Evolutionary conservation across 2,797 vertebrate genomes (phyloP).

Genomic region (Lutjanus campechanus): DNA sequence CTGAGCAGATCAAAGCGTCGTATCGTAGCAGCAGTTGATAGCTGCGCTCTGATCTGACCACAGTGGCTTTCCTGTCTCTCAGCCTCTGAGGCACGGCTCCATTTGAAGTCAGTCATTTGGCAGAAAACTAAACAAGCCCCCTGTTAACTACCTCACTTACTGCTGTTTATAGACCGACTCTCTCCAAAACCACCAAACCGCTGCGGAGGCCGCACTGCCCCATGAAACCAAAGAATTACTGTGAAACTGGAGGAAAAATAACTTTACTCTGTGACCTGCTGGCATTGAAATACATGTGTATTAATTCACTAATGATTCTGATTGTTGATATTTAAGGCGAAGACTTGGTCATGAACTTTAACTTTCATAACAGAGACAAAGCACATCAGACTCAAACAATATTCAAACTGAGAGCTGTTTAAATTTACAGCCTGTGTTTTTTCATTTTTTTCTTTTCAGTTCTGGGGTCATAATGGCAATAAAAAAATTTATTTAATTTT

Average conservation of each 20-base stretch:
- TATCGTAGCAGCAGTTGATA: conserved; percentile 32
- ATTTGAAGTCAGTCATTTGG: conserved; percentile 82
- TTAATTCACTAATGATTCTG: not conserved
- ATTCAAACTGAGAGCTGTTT: not conserved
- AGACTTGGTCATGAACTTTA: not conserved
- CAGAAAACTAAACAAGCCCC: conserved; percentile 80
- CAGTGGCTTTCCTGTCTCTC: conserved; percentile 58
- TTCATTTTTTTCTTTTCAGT: not conserved
- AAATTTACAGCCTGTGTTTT: not conserved
- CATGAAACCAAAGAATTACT: conserved; percentile 4
- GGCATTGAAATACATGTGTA: not conserved
- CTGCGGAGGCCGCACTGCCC: conserved; percentile 31
- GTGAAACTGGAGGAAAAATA: conserved; percentile 11
- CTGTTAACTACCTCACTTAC: conserved; percentile 73
- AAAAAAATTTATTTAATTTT: not conserved
- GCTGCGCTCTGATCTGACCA: conserved; percentile 53
- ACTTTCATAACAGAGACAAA: not conserved
- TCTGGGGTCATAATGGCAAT: not conserved
- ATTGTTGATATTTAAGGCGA: not conserved
- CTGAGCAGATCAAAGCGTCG: conserved; percentile 64
- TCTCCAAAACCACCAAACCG: conserved; percentile 45
- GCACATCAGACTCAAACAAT: not conserved
- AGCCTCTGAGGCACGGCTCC: conserved; percentile 49
- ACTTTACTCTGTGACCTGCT: not conserved
- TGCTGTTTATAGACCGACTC: conserved; percentile 62